Percentiles rank a stretch among this genome's conserved stretches.
Evolutionary conservation across 1,140 invertebrate species (phyloP).

Genomic region (Neomicropteryx cornuta): DNA sequence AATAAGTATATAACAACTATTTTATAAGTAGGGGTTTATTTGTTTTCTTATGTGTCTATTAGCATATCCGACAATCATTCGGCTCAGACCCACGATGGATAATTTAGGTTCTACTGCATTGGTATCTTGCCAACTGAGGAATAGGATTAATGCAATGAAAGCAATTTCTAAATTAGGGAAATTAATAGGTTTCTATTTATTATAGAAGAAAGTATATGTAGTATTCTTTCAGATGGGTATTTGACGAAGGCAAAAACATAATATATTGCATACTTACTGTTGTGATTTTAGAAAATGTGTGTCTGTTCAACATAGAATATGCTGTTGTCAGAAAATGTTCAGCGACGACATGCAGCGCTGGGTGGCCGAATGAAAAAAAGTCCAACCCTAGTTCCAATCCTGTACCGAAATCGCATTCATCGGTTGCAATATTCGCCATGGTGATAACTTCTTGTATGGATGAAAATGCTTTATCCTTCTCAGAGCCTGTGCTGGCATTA

Average conservation of each 20-base stretch:
- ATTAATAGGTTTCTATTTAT: constrained; percentile 2
- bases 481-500: constrained; percentile 44
- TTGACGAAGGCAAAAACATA: constrained; percentile 1
- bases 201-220: constrained; percentile 3
- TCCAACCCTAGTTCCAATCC: constrained; percentile 80
- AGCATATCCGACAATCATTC: too few relatives aligned
- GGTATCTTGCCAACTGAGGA: too few relatives aligned
- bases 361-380: constrained; percentile 65
- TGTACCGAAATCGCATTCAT: constrained; percentile 91
- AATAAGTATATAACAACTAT: too few relatives aligned
- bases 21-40: too few relatives aligned
- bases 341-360: constrained; percentile 53
- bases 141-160: too few relatives aligned
- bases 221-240: background rate
- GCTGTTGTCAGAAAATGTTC: constrained; percentile 57
- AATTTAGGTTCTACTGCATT: too few relatives aligned
- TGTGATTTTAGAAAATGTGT: constrained; percentile 64
- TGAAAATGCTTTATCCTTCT: constrained; percentile 46
- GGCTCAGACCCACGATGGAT: too few relatives aligned
- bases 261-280: constrained; percentile 23
- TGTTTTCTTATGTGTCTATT: too few relatives aligned
- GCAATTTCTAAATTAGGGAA: too few relatives aligned
- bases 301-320: constrained; percentile 64
- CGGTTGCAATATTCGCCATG: constrained; percentile 75
- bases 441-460: constrained; percentile 69